Evolutionary conservation across 2,797 vertebrate genomes (phyloP).

Genomic region (Pteronotus mesoamericanus): DNA sequence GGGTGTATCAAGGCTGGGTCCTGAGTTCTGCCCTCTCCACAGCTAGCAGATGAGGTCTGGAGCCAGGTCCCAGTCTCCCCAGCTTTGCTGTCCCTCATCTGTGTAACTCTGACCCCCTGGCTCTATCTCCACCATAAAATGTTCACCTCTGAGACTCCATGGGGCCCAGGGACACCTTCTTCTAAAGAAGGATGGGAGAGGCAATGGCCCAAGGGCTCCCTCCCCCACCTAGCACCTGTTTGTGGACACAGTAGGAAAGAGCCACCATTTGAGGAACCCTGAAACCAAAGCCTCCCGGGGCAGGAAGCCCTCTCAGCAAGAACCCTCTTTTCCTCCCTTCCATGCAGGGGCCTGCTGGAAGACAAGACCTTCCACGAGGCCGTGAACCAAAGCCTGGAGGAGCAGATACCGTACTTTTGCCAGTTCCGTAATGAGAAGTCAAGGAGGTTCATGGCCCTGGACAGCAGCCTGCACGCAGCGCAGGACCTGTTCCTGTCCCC

Average conservation of each 20-base stretch:
- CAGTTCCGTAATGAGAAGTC: slow-evolving; percentile 72
- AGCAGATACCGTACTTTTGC: slow-evolving; percentile 85
- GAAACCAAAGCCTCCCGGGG: neutral
- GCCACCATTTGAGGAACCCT: neutral
- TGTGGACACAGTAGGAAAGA: neutral
- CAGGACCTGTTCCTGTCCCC: neutral
- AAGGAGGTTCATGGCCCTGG: neutral
- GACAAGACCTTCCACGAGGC: slow-evolving; percentile 84
- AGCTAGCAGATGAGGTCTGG: neutral
- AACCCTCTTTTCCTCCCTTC: neutral
- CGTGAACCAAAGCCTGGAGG: slow-evolving; percentile 76
- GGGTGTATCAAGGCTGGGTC: neutral
- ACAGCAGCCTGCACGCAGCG: rapidly evolving
- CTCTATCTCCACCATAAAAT: neutral
- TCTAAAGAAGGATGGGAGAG: neutral
- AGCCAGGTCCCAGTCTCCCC: neutral
- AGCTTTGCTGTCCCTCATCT: neutral
- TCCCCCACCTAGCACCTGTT: neutral
- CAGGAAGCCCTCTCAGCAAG: neutral
- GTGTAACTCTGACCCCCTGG: neutral
- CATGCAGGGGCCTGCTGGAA: slow-evolving; percentile 86
- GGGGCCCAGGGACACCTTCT: neutral
- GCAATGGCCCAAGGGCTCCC: neutral
- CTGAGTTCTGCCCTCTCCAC: neutral
- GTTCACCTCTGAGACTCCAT: neutral